phyloP scores from a whole-genome alignment of 2,797 vertebrate genomes.

The Gadopsis marmoratus region DNA sequence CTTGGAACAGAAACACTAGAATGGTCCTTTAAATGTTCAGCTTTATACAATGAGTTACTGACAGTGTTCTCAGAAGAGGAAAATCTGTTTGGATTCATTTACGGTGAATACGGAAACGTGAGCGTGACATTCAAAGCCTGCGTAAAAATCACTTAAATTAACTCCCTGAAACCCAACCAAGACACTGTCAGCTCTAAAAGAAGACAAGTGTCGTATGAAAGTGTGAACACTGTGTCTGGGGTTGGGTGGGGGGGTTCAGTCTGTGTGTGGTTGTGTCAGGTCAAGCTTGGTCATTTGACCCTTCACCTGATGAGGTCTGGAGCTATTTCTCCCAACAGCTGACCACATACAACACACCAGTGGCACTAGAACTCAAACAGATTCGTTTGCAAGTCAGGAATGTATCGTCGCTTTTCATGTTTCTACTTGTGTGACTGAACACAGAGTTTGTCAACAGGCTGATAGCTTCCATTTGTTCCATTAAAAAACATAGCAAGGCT shows the following conservation, averaged over 20 bases:
- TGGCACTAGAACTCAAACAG: slow-evolving; percentile 10
- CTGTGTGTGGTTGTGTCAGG: slow-evolving; percentile 66
- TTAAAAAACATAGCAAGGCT: slow-evolving; percentile 14
- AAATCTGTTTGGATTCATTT: not conserved
- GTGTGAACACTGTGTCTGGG: slow-evolving; percentile 50
- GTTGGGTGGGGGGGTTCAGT: slow-evolving; percentile 28
- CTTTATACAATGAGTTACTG: not conserved
- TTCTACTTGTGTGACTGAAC: slow-evolving; percentile 21
- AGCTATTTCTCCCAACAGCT: slow-evolving; percentile 45
- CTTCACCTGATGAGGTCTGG: slow-evolving; percentile 37
- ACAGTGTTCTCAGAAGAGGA: not conserved
- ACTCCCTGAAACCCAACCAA: slow-evolving; percentile 34
- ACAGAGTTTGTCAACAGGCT: slow-evolving; percentile 35
- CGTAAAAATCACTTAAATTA: slow-evolving; percentile 29
- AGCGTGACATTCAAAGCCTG: slow-evolving; percentile 23
- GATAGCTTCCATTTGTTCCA: slow-evolving; percentile 25
- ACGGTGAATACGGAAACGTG: slow-evolving; percentile 5
- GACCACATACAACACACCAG: slow-evolving; percentile 13
- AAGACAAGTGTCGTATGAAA: slow-evolving; percentile 36
- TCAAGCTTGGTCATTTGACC: slow-evolving; percentile 68
- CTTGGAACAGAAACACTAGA: not conserved
- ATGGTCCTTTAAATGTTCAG: not conserved
- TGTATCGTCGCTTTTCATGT: not conserved
- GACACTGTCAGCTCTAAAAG: slow-evolving; percentile 34
- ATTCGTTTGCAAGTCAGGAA: slow-evolving; percentile 25